phyloP scores from a whole-genome alignment of 2,113 vertebrate genomes.

The Xyrauchen texanus region DNA sequence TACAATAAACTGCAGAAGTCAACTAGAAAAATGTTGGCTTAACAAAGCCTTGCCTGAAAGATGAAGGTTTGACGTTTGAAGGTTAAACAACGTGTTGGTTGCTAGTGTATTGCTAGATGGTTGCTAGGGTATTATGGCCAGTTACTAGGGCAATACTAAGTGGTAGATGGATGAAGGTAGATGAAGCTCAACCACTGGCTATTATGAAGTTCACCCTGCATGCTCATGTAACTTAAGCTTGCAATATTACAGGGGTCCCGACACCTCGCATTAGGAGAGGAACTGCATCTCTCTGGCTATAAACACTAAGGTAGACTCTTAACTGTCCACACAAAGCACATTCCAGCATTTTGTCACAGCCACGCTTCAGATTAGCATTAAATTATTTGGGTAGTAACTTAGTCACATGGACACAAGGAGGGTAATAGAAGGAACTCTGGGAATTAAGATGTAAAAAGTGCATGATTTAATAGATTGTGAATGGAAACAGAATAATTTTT shows the following conservation, averaged over 20 bases:
- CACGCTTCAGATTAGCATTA: constrained; percentile 67
- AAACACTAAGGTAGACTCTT: constrained; percentile 72
- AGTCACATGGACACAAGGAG: constrained; percentile 56
- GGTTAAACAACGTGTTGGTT: too few relatives aligned
- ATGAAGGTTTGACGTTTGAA: too few relatives aligned
- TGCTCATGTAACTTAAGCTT: constrained; percentile 74
- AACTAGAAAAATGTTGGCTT: too few relatives aligned
- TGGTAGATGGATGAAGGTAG: too few relatives aligned
- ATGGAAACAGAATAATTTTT: constrained; percentile 39
- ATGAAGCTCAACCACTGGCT: not conserved
- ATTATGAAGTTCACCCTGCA: constrained; percentile 48
- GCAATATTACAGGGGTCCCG: constrained; percentile 70
- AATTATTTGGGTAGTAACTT: constrained; percentile 60
- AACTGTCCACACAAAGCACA: constrained; percentile 72
- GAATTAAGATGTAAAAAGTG: constrained; percentile 56
- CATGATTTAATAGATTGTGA: constrained; percentile 57
- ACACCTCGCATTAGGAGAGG: constrained; percentile 72
- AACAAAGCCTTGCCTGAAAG: too few relatives aligned
- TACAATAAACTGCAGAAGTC: not conserved
- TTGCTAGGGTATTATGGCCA: too few relatives aligned
- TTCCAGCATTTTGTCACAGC: constrained; percentile 82
- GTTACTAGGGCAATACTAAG: too few relatives aligned
- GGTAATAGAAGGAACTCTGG: constrained; percentile 53
- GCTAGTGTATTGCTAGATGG: too few relatives aligned
- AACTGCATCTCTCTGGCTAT: constrained; percentile 71